These are phyloP conservation scores for Squalus acanthias DNA, from an alignment of 2,797 vertebrate species.

Conservation along the genomic window DNA sequence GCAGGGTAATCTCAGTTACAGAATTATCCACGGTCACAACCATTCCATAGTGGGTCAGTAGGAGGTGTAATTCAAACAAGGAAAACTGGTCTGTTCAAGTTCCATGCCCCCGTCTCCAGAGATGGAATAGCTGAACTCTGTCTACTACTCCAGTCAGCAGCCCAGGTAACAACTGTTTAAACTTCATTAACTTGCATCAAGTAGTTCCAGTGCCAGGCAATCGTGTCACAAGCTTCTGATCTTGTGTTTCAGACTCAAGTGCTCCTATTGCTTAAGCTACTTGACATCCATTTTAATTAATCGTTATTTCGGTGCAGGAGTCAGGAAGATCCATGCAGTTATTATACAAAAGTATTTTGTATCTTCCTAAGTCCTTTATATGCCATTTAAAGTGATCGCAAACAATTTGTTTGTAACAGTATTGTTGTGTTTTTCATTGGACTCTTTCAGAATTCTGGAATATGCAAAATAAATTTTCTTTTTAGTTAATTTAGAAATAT, in stretches of 20 bases:
- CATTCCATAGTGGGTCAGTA: no score
- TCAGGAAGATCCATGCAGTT: not conserved
- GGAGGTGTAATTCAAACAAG: not conserved
- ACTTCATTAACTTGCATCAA: not conserved
- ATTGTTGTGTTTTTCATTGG: not conserved
- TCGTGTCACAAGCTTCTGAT: not conserved
- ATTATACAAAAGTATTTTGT: not conserved
- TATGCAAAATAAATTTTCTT: not conserved
- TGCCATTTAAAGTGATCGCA: not conserved
- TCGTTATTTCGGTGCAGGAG: not conserved
- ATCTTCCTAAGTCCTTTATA: not conserved
- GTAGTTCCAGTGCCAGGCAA: not conserved
- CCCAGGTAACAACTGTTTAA: not conserved
- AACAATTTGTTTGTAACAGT: not conserved
- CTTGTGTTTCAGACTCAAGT: not conserved
- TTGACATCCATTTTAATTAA: not conserved
- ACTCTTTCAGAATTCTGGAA: not conserved
- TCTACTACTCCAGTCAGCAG: not conserved
- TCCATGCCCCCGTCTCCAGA: not conserved
- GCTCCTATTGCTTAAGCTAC: not conserved
- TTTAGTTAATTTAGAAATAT: not conserved
- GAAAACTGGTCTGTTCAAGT: not conserved
- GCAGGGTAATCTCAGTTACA: no score
- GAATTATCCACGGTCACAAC: no score
- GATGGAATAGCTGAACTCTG: not conserved